Evolutionary conservation across 1,140 invertebrate species (phyloP).

Genomic region (Anoplophora glabripennis): DNA sequence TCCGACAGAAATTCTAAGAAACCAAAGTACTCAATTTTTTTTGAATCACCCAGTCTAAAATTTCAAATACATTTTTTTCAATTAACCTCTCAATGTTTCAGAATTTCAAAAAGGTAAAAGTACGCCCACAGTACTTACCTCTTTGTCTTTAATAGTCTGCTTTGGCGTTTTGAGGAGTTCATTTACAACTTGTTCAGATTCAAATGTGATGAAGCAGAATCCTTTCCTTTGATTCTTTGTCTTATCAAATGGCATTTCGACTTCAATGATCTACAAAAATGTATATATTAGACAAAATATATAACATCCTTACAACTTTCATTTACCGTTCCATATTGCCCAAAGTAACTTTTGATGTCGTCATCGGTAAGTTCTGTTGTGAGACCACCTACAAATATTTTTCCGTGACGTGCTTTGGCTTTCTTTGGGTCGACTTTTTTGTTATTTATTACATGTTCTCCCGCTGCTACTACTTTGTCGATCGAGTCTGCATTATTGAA

Average conservation of each 20-base stretch:
- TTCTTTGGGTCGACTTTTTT: slow-evolving; percentile 95
- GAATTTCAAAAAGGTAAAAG: background rate
- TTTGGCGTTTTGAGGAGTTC: slow-evolving; percentile 86
- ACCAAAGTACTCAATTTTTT: too few species aligned
- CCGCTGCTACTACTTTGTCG: slow-evolving; percentile 82
- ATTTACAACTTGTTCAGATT: slow-evolving; percentile 88
- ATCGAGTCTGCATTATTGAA: slow-evolving; percentile 85
- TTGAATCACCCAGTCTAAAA: too few species aligned
- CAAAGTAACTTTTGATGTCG: slow-evolving; percentile 88
- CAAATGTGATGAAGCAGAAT: slow-evolving; percentile 94
- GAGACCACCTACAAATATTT: slow-evolving; percentile 93
- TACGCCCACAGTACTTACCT: slow-evolving; percentile 55
- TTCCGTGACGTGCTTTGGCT: slow-evolving; percentile 88
- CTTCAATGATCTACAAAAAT: slow-evolving; percentile 75
- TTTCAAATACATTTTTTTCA: too few species aligned
- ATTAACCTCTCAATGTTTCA: too few species aligned
- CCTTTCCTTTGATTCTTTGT: slow-evolving; percentile 93
- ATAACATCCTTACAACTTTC: background rate
- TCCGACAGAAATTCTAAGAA: too few species aligned
- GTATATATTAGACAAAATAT: background rate
- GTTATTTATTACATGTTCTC: slow-evolving; percentile 87
- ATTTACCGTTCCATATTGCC: slow-evolving; percentile 85
- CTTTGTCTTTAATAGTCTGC: slow-evolving; percentile 89
- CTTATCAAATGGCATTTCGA: slow-evolving; percentile 96
- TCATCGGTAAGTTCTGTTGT: slow-evolving; percentile 87